phyloP scores from a whole-genome alignment of 2,113 vertebrate species.

The Mobula birostris region DNA sequence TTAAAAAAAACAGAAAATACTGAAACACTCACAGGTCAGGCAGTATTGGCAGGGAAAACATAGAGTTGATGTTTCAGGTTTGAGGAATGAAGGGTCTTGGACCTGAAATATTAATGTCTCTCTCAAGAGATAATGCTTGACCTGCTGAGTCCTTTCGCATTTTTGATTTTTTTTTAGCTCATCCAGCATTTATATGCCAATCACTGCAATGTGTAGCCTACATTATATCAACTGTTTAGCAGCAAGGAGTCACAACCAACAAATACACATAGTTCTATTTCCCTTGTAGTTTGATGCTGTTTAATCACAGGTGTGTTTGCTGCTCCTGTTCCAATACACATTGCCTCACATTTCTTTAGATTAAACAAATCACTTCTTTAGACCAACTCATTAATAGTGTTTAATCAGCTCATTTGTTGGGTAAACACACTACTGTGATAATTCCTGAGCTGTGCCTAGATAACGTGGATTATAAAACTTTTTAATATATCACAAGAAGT shows the following conservation, averaged over 20 bases:
- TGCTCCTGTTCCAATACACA: not conserved
- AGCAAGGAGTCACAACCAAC: not conserved
- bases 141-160: too few relatives aligned
- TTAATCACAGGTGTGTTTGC: not conserved
- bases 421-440: not conserved
- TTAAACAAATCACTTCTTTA: not conserved
- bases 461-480: too few relatives aligned
- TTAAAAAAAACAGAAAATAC: too few relatives aligned
- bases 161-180: too few relatives aligned
- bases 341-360: not conserved
- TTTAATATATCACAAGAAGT: not conserved
- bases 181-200: too few relatives aligned
- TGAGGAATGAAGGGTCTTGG: too few relatives aligned
- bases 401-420: not conserved
- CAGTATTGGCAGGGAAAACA: too few relatives aligned
- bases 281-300: not conserved
- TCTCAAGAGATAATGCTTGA: too few relatives aligned
- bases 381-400: not conserved
- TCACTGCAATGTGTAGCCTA: too few relatives aligned
- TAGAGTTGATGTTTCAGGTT: too few relatives aligned
- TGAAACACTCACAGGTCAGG: too few relatives aligned
- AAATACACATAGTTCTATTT: not conserved
- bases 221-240: not conserved
- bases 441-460: not conserved
- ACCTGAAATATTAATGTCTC: too few relatives aligned